Conservation (phyloP, 2,888 invertebrate genomes). For the Lissonota sp. region DNA sequence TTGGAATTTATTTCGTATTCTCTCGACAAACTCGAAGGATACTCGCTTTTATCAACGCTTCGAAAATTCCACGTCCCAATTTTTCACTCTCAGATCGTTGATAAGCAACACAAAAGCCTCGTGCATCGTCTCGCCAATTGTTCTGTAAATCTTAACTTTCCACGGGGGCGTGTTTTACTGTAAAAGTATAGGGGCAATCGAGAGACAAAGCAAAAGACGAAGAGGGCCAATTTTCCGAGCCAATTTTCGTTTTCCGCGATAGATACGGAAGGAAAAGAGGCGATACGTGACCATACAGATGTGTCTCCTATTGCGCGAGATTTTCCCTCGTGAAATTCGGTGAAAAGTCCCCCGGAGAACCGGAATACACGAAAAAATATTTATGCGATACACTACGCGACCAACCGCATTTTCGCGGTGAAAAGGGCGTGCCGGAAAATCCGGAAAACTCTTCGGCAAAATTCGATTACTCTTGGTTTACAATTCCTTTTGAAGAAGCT, state of each 20-base stretch:
- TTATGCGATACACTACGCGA: conserved; percentile 51
- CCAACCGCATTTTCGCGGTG: conserved; percentile 21
- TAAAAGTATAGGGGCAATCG: not conserved
- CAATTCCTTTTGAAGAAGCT: conserved; percentile 55
- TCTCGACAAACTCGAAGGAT: too few species aligned
- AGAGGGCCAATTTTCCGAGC: conserved; percentile 45
- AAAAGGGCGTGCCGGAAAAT: conserved; percentile 3
- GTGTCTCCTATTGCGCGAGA: not conserved
- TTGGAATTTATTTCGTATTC: too few species aligned
- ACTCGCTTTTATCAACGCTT: conserved; percentile 17
- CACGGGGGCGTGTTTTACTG: not conserved
- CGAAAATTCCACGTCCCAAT: conserved; percentile 25
- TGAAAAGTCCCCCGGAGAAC: conserved; percentile 3
- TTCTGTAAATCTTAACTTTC: conserved; percentile 37
- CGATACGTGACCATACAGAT: conserved; percentile 38
- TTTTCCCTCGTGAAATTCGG: conserved; percentile 24
- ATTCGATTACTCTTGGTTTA: conserved; percentile 60
- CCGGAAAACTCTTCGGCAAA: conserved; percentile 42
- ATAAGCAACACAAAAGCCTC: not conserved
- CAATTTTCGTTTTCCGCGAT: conserved; percentile 35
- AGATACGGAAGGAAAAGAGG: conserved; percentile 22
- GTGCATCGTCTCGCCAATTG: conserved; percentile 24
- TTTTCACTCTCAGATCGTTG: not conserved
- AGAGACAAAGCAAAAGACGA: conserved; percentile 18
- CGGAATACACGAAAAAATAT: conserved; percentile 54